phyloP scores from a whole-genome alignment of 2,888 invertebrate genomes.

The Pseudococcus jackbeardsleyi region DNA sequence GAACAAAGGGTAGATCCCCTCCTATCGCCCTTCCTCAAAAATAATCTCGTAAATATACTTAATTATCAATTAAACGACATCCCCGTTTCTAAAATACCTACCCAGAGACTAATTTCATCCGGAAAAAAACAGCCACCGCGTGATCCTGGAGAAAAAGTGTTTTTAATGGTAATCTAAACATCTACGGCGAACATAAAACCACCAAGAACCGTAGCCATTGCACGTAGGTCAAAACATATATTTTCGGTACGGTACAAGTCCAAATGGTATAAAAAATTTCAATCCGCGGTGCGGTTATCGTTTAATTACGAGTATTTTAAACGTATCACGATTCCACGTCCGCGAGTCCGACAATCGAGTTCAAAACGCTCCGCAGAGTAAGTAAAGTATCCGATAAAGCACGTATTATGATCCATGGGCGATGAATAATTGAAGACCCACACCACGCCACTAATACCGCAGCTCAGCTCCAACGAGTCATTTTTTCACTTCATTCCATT shows the following conservation, averaged over 20 bases:
- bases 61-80: slow-evolving; percentile 10
- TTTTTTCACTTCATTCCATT: background rate
- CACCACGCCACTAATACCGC: background rate
- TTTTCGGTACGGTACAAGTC: background rate
- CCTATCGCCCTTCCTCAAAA: background rate
- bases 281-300: background rate
- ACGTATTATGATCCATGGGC: background rate
- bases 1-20: background rate
- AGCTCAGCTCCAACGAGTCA: background rate
- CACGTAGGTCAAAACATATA: background rate
- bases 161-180: background rate
- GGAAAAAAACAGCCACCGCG: too few species aligned
- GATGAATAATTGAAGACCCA: slow-evolving; percentile 42
- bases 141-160: background rate
- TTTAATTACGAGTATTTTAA: slow-evolving; percentile 12
- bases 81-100: too few species aligned
- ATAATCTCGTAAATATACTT: background rate
- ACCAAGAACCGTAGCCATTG: background rate
- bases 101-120: too few species aligned
- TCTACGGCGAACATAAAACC: background rate
- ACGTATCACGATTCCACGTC: background rate
- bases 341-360: background rate
- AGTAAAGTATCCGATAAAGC: background rate
- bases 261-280: background rate
- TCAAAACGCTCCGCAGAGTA: background rate